Conservation (phyloP, 2,113 vertebrate species). For the Chascanopsetta lugubris region DNA sequence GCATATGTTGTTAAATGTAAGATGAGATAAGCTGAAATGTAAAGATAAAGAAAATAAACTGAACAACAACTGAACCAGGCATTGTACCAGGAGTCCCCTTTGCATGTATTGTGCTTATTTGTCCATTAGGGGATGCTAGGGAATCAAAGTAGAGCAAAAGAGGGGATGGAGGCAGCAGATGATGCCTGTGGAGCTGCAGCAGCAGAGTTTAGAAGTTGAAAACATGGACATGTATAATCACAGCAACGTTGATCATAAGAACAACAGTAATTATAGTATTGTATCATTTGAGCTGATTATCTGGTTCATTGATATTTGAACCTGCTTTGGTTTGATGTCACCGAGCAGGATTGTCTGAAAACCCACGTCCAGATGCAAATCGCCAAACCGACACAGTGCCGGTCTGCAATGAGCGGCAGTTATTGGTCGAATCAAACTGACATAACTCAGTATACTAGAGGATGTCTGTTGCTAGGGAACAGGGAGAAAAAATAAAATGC, state of each 20-base stretch:
- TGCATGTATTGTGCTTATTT: constrained; percentile 65
- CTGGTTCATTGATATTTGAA: not conserved
- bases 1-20: not conserved
- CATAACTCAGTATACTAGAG: constrained; percentile 72
- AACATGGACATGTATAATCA: too few species aligned
- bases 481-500: constrained; percentile 78
- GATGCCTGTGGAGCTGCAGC: constrained; percentile 18
- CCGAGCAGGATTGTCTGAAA: not conserved
- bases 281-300: not conserved
- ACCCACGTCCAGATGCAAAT: constrained; percentile 9
- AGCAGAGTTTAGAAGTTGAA: constrained; percentile 17
- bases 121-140: constrained; percentile 78
- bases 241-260: too few species aligned
- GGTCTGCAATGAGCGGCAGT: constrained; percentile 55
- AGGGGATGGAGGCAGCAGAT: constrained; percentile 23
- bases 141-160: constrained; percentile 66
- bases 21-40: not conserved
- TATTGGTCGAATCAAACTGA: constrained; percentile 72
- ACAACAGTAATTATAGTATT: too few species aligned
- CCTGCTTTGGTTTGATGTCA: not conserved
- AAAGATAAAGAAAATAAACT: not conserved
- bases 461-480: constrained; percentile 84
- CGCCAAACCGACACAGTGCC: constrained; percentile 1
- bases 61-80: too few species aligned
- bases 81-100: not conserved